phyloP scores from a whole-genome alignment of 2,888 invertebrate genomes.

The Omphaloscelis lunosa region DNA sequence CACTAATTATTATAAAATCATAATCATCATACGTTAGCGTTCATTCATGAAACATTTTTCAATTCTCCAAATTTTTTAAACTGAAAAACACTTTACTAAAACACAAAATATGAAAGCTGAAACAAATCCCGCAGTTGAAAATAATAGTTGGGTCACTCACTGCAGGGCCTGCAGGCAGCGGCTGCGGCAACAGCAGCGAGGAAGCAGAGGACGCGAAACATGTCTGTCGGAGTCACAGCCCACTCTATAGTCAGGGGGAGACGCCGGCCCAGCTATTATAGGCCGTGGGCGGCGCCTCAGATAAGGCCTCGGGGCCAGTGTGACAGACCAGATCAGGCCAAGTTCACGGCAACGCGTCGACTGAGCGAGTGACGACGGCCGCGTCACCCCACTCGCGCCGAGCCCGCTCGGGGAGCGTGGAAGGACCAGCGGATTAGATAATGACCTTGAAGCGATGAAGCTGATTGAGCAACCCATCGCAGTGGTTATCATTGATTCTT shows the following conservation, averaged over 20 bases:
- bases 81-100: slow-evolving; percentile 57
- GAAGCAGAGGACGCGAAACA: slow-evolving; percentile 86
- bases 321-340: slow-evolving; percentile 85
- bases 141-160: slow-evolving; percentile 80
- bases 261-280: slow-evolving; percentile 90
- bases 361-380: slow-evolving; percentile 80
- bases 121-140: slow-evolving; percentile 42
- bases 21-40: background rate
- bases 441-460: slow-evolving; percentile 78
- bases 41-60: background rate
- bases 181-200: slow-evolving; percentile 80
- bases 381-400: slow-evolving; percentile 70
- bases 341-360: slow-evolving; percentile 89
- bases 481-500: slow-evolving; percentile 53
- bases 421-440: slow-evolving; percentile 79
- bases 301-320: slow-evolving; percentile 88
- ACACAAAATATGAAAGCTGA: slow-evolving; percentile 54
- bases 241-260: slow-evolving; percentile 87
- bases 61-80: background rate
- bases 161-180: slow-evolving; percentile 87
- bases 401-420: slow-evolving; percentile 69
- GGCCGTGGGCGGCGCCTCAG: slow-evolving; percentile 89
- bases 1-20: slow-evolving; percentile 13
- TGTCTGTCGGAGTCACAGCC: slow-evolving; percentile 86
- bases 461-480: slow-evolving; percentile 63